A percentile compares a stretch with the other conserved stretches of the same genome.
phyloP scores from a whole-genome alignment of 2,888 invertebrate species.

The Harpagoxenus sublaevis region DNA sequence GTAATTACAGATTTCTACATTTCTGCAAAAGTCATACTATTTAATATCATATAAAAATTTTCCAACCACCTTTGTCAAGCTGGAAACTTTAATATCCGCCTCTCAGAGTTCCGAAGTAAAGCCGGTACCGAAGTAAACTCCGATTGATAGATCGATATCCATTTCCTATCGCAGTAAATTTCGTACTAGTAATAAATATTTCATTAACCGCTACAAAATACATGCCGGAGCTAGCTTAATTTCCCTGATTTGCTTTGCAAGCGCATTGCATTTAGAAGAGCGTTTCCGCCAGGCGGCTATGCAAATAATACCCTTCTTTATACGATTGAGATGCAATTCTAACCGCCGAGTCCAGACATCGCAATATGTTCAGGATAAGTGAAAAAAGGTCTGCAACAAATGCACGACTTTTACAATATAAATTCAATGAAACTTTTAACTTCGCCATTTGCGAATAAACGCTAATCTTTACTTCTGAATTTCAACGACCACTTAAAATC shows the following conservation, averaged over 20 bases:
- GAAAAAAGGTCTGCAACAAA: background rate
- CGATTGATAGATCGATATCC: constrained; percentile 46
- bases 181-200: constrained; percentile 45
- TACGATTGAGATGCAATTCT: constrained; percentile 29
- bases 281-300: background rate
- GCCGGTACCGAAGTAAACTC: constrained; percentile 23
- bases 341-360: background rate
- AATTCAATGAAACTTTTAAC: background rate
- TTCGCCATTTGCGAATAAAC: background rate
- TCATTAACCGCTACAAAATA: constrained; percentile 39
- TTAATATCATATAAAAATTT: constrained; percentile 45
- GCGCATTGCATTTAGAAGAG: constrained; percentile 29
- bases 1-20: constrained; percentile 40
- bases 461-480: background rate
- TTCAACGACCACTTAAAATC: background rate
- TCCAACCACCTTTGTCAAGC: constrained; percentile 6
- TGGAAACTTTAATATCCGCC: constrained; percentile 49
- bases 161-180: constrained; percentile 37
- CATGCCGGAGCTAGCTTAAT: constrained; percentile 32
- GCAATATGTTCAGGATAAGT: background rate
- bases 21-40: constrained; percentile 21
- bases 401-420: background rate
- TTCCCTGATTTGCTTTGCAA: constrained; percentile 36
- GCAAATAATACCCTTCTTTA: constrained; percentile 20
- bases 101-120: constrained; percentile 17